Evolutionary conservation across 2,797 vertebrate species (phyloP).

Genomic region (Liasis olivaceus): DNA sequence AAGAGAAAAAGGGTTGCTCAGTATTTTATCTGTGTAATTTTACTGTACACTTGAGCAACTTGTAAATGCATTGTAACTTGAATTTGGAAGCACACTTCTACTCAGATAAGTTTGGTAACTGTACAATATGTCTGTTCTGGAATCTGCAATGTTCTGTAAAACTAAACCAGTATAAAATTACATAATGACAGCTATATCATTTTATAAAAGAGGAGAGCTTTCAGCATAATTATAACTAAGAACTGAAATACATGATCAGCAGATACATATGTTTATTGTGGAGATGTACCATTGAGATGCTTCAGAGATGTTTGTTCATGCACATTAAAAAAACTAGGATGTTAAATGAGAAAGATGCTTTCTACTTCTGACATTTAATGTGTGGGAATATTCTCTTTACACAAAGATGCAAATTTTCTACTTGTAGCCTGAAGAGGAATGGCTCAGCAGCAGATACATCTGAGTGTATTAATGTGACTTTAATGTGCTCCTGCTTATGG

Average conservation of each 20-base stretch:
- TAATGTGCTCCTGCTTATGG: conserved; percentile 57
- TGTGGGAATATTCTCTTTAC: neutral
- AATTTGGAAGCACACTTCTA: conserved; percentile 64
- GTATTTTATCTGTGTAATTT: conserved; percentile 51
- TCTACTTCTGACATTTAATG: neutral
- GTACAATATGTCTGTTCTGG: conserved; percentile 41
- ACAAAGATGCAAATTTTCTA: neutral
- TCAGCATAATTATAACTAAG: conserved; percentile 34
- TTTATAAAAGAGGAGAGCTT: conserved; percentile 34
- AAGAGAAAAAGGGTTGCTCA: neutral
- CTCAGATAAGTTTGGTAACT: conserved; percentile 38
- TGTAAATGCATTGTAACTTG: conserved; percentile 50
- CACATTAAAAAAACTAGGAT: neutral
- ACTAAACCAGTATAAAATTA: conserved; percentile 48
- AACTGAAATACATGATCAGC: neutral
- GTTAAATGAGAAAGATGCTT: neutral
- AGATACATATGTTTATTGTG: neutral
- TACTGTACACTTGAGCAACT: conserved; percentile 56
- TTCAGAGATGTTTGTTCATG: neutral
- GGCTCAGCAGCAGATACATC: neutral
- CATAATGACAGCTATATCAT: neutral
- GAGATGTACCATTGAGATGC: neutral
- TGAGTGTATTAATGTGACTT: conserved; percentile 15
- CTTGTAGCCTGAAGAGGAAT: neutral
- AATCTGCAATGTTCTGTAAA: conserved; percentile 45